Evolutionary conservation across 2,113 vertebrate species (phyloP), one percentile per base, ranked within the genome.

Genomic region (Hirundichthys speculiger): DNA sequence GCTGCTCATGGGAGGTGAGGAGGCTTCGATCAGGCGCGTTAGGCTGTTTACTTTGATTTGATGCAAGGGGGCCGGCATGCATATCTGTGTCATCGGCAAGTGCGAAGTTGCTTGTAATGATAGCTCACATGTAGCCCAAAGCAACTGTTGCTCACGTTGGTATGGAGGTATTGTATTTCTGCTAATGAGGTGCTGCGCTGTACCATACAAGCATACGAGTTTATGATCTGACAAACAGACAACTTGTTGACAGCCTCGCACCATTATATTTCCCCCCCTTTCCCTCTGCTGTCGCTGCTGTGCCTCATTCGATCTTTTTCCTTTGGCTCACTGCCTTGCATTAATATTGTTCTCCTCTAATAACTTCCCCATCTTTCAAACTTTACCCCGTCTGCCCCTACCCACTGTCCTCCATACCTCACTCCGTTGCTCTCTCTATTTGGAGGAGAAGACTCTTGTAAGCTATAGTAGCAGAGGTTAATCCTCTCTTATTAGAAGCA

Each of bases 401-500:
- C 69, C 45, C 58, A 59, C 72, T 77, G 79, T 77, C 85, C 73
- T 82, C 77, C 67, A 73, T 79, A 63, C 66, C 74, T 83, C 71
- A 73, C 64, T 85, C 60, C 43, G 60, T 59, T 70, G 77, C 56
- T 49, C 79, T 86, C 75, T 82, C 61, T 66, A 76, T 88, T 88
- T 85, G 82, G 79, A 86, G 81, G 76, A 84, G 82, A 82, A 76
- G 64, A 69, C 76, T 85, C 82, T 64, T 90, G 87, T 90, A 91
- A 91, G 86, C 89, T 77, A 69, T 75, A 88, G 82, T 84, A 90
- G 87, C 81, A 69, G 63, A 91, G 80, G 92, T 92, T 94, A 93
- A 90, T 89, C 74, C 71, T 88, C 73, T 92, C 89, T 92, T 87
- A 91, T 93, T 92, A 93, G 91, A 92, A 79, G 85, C 77, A 69